Evolutionary conservation across 2,797 vertebrate species (phyloP), one percentile per base, ranked within the genome.

Genomic region (Orientallactaga sibirica): DNA sequence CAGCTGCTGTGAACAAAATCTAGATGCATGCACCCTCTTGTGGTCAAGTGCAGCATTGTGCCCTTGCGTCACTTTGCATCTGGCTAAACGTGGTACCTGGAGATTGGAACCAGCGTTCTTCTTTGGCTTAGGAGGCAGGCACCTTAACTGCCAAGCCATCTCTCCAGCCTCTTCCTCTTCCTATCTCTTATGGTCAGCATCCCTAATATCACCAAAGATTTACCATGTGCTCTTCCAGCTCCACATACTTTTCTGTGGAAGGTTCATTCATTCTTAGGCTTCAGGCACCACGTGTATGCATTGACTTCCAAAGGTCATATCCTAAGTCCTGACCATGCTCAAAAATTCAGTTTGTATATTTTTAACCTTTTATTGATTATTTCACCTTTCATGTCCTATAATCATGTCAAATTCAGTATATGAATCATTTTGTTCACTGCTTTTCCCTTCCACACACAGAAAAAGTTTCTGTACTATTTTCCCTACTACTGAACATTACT

Each of bases 381-480:
- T 91, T 74, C 41, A 55, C 19, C 48, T 79, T 91, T 68, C 41
- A 41, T 86, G 48, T 77, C 62, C 48, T 62, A 64, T 29, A 22
- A 1, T 41, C 48, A 0, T 22, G 29, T 88, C 79, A 76, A 74
- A 77, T 81, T n/a, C 37, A 48, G 9, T 58, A 66, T 55, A 9
- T 33, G 70, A 12, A 1, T 73, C 66, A 64, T 85, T 85, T 87
- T 87, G 22, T 70, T 94, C 67, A 37, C 52, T 85, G 27, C n/a
- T n/a, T 22, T 82, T 62, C 25, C 15, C 64, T 90, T 67, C 85
- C 88, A 76, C 33, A 94, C 64, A 67, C 78, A 91, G 70, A 94
- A 66, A 48, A 82, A 83, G 16, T 80, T 66, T 94, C 20, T 33
- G 19, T 62, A 16, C 66, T 41, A n/a, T 55, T 3, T 52, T 87